Evolutionary conservation across 2,797 vertebrate genomes (phyloP).

Genomic region (Enteromius treurensis): DNA sequence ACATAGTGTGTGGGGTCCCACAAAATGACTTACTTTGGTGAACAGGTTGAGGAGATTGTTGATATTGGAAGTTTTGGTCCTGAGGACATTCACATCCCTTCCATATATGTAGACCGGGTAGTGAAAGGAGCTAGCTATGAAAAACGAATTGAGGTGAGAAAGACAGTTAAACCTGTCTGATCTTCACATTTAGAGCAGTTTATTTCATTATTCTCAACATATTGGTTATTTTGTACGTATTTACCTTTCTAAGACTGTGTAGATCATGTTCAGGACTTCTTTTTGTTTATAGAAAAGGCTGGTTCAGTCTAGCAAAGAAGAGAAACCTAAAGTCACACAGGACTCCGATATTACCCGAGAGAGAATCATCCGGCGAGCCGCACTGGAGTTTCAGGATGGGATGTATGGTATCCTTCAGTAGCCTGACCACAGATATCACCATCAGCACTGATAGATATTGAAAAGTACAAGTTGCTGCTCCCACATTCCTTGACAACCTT

Average conservation of each 20-base stretch:
- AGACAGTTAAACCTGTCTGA: neutral
- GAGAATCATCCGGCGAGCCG: conserved; percentile 83
- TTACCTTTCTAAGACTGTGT: neutral
- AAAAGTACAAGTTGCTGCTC: neutral
- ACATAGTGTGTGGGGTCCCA: neutral
- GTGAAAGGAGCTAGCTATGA: conserved; percentile 81
- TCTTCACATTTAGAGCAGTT: too few relatives aligned
- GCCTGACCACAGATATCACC: neutral
- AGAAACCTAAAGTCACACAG: conserved; percentile 70
- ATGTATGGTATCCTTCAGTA: conserved; percentile 88
- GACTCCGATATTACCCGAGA: conserved; percentile 78
- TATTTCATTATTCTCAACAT: neutral
- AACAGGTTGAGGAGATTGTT: conserved; percentile 86
- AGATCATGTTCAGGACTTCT: neutral
- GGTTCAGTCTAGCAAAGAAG: conserved; percentile 71
- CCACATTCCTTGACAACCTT: conserved; percentile 52
- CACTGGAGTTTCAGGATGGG: conserved; percentile 86
- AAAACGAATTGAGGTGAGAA: conserved; percentile 86
- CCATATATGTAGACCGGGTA: conserved; percentile 85
- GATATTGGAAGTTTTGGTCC: conserved; percentile 82
- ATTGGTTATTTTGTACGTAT: neutral
- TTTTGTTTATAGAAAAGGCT: conserved; percentile 75
- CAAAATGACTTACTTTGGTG: neutral
- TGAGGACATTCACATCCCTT: conserved; percentile 85
- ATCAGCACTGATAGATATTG: neutral